phyloP scores from a whole-genome alignment of 2,797 vertebrate genomes.

The Somateria mollissima region DNA sequence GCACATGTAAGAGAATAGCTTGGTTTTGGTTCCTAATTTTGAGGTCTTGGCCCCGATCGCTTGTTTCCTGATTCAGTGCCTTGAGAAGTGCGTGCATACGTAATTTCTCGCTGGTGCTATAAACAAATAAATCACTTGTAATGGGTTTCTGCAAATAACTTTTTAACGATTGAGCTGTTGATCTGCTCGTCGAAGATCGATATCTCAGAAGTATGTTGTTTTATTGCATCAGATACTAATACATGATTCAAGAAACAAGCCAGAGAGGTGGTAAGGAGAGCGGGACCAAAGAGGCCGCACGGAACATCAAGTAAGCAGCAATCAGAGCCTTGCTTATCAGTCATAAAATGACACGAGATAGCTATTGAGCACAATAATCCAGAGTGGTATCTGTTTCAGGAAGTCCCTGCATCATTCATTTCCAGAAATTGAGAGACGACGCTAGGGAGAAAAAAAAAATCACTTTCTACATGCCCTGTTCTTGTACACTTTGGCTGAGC shows the following conservation, averaged over 20 bases:
- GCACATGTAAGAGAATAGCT: background rate
- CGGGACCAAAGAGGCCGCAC: background rate
- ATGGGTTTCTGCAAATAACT: background rate
- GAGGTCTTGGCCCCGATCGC: background rate
- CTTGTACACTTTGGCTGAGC: background rate
- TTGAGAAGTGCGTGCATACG: background rate
- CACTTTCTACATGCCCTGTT: background rate
- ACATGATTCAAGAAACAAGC: background rate
- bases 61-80: background rate
- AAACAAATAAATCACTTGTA: background rate
- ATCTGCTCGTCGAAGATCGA: background rate
- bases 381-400: background rate
- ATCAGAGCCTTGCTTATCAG: background rate
- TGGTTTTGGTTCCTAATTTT: background rate
- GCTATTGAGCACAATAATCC: background rate
- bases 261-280: background rate
- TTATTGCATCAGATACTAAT: background rate
- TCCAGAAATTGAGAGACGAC: background rate
- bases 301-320: background rate
- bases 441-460: fast-evolving
- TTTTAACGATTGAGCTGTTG: background rate
- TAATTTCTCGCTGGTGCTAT: background rate
- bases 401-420: background rate
- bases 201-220: background rate
- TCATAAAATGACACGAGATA: background rate